Evolutionary conservation across 2,797 vertebrate genomes (phyloP), one percentile per base, ranked within the genome.

Genomic region (Tarsius wallacei): DNA sequence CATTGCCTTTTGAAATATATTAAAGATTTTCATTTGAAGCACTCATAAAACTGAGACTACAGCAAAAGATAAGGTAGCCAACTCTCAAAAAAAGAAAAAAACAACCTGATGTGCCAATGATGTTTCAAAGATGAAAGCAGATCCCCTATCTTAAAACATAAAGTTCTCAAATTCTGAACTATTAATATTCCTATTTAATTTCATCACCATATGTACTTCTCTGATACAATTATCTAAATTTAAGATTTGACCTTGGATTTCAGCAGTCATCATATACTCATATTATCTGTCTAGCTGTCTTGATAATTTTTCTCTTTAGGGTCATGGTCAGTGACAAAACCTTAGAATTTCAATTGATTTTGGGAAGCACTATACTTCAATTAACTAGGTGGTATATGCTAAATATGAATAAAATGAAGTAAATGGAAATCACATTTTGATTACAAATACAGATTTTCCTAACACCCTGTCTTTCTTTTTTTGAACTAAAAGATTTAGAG

Each of bases 401-500:
- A 76, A 84, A 33, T 85, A 90, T 57, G 87, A 94, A 73, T 66
- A 42, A 64, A 55, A 57, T 86, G n/a, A 70, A 70, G 89, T 26
- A 64, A 57, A 68, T 76, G 28, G 19, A 66, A 83, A 87, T 1
- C 78, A 73, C 13, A 51, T 73, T 26, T 91, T 15, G 1, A 22
- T 84, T 80, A 66, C 66, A 74, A 93, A 47, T 28, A 64, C 4
- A 66, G 15, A 6, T 87, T 87, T 89, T 71, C 61, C 49, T 91
- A 55, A 83, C 78, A 59, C 26, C 31, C 21, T 76, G 1, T n/a
- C n/a, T 89, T 73, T 49, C 33, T 51, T 12, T 53, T 81, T 74
- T 21, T 61, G 17, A 61, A 85, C 83, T 63, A 31, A 93, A 90
- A 94, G 83, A 53, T 87, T 64, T 7, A 73, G 1, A 70, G 17